Evolutionary conservation across 2,888 invertebrate species (phyloP), one percentile per base, ranked within the genome.

Genomic region (Prenolepis imparis): DNA sequence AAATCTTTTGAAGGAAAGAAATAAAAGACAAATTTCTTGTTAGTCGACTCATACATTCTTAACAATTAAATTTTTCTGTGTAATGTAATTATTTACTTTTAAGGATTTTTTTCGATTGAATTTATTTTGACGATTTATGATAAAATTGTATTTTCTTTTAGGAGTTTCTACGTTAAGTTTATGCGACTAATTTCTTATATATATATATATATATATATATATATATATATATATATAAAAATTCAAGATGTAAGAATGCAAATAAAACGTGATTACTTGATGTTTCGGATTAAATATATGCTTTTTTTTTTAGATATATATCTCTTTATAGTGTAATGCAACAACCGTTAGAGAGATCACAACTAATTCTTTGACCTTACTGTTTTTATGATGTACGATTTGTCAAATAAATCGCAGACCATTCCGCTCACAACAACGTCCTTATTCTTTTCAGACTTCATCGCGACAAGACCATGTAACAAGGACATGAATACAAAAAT

Each of bases 401-500:
- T 21, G 8, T 36, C n/a, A 18, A 59, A 18, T 28, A 28, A 48
- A 18, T 36, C 1, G 6, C 21, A 36, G 32, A 52, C 1, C 24
- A 36, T 52, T 64, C 6, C 11, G 48, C 57, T 68, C 67, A 68
- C 68, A 41, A 24, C 32, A 32, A 61, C 36, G 12, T 59, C 44
- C 59, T 80, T 59, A 9, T 68, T 57, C 59, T 61, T 80, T 80
- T 70, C 80, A 80, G 80, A 52, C 67, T 39, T 39, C 18, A 15
- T 24, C 48, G 11, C 15, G 39, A 32, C 18, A 21, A 24, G 12
- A 24, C 67, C 36, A 24, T 12, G 12, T 78, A 39, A 39, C 18
- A 18, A 8, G 68, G 59, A 12, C 15, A n/a, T 11, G 67, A 32
- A 36, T 41, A 41, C 59, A 52, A 78, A 48, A 64, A 57, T 18